Evolutionary conservation across 2,888 invertebrate species (phyloP), one percentile per base, ranked within the genome.

Genomic region (Pyrocoelia pectoralis): DNA sequence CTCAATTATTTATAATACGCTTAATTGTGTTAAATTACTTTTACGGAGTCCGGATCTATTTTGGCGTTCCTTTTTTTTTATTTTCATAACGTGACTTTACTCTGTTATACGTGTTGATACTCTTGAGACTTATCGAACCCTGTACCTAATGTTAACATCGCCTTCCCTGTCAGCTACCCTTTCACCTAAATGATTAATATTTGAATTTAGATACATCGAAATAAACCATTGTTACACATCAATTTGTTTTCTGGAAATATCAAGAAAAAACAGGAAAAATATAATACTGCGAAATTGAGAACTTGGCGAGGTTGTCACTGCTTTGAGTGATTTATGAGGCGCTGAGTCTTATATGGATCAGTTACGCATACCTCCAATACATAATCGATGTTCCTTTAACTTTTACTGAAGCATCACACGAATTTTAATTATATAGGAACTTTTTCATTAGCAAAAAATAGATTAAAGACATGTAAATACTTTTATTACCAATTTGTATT

Each of bases 311-410:
- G 57, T 53, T 57, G 56, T 56, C 56, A 33, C 62, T 51, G 15
- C 50, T 57, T 48, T 52, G 57, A 62, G 62, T 62, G 62, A 62
- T 62, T 62, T 62, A 62, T 56, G 62, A 62, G 62, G 56, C 48
- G 48, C 19, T 46, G 56, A 48, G 56, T 43, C 53, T 53, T 46
- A 17, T 6, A 13, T 9, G 33, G 13, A 14, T 17, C 14, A 9
- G 14, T 15, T 14, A 17, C 8, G 13, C 29, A 18, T n/a, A n/a
- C n/a, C n/a, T 15, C 15, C 33, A 33, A 13, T 50, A 29, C 33
- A 15, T 57, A 57, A 57, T 57, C 49, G 56, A 28, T 24, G 24
- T 56, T 48, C 33, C 38, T n/a, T 29, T 17, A 12, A 14, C 28
- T 56, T 29, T n/a, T 29, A 48, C n/a, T 15, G 29, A 18, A 33